Evolutionary conservation across 53 echinoderm and acorn worm species (phyloP).

Genomic region (Hippasteria phrygiana): DNA sequence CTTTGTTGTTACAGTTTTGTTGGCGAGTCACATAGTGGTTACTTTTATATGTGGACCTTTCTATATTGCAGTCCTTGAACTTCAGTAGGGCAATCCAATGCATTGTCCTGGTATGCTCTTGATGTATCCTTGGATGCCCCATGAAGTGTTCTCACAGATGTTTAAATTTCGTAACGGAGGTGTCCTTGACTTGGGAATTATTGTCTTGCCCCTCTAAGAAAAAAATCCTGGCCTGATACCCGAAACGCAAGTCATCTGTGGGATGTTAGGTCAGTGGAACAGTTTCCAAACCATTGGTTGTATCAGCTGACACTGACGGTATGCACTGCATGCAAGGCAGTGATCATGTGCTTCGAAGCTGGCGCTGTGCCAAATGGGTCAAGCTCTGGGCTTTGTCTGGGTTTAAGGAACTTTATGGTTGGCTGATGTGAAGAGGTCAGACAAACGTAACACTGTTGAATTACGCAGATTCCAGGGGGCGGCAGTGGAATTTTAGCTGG

Average conservation of each 20-base stretch:
- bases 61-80: too few relatives aligned
- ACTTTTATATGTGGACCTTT: too few relatives aligned
- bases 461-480: background rate
- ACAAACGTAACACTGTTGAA: slow-evolving; percentile 29
- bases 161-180: background rate
- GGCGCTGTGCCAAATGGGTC: slow-evolving; percentile 37
- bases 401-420: background rate
- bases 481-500: background rate
- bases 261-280: background rate
- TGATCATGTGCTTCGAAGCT: slow-evolving; percentile 23
- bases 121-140: background rate
- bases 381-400: background rate
- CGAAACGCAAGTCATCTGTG: background rate
- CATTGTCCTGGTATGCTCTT: background rate
- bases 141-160: background rate
- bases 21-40: too few relatives aligned
- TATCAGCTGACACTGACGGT: slow-evolving; percentile 22
- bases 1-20: too few relatives aligned
- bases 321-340: background rate
- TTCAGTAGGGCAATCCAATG: too few relatives aligned
- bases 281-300: slow-evolving; percentile 4
- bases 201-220: background rate
- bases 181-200: background rate
- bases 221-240: background rate
- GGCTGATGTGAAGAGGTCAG: slow-evolving; percentile 2